A percentile compares a stretch with the other conserved stretches of the same genome.
Conservation (phyloP, 1,140 invertebrate genomes). For the Ctenoplectra terminalis region DNA sequence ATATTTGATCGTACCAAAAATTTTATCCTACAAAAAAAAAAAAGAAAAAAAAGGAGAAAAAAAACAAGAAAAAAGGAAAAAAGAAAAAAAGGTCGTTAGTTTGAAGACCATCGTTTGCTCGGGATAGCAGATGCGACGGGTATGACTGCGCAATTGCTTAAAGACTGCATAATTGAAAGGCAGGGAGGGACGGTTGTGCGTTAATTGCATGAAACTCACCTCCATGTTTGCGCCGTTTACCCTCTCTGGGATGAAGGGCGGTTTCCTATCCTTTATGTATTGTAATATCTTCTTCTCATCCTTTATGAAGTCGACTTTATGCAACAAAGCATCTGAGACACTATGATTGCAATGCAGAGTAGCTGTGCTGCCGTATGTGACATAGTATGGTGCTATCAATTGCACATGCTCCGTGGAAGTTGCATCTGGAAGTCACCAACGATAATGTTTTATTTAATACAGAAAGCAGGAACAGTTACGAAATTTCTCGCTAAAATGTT, state of each 20-base stretch:
- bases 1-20: no score
- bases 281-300: constrained; percentile 90
- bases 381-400: constrained; percentile 81
- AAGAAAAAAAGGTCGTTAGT: neutral
- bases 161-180: constrained; percentile 22
- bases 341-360: constrained; percentile 81
- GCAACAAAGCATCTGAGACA: constrained; percentile 77
- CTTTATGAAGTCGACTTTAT: constrained; percentile 88
- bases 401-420: constrained; percentile 75
- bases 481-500: neutral
- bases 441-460: neutral
- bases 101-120: neutral
- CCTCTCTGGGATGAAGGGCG: constrained; percentile 88
- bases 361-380: constrained; percentile 78
- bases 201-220: constrained; percentile 83
- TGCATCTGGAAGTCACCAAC: constrained; percentile 73
- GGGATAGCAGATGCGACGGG: neutral
- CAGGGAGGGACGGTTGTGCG: neutral
- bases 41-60: no score
- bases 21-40: neutral
- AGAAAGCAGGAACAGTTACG: no score
- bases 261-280: constrained; percentile 89
- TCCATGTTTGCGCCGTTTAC: constrained; percentile 88
- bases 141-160: constrained; percentile 22
- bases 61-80: no score